Evolutionary conservation across 2,797 vertebrate genomes (phyloP).

Genomic region (Sebastes paucispinis): DNA sequence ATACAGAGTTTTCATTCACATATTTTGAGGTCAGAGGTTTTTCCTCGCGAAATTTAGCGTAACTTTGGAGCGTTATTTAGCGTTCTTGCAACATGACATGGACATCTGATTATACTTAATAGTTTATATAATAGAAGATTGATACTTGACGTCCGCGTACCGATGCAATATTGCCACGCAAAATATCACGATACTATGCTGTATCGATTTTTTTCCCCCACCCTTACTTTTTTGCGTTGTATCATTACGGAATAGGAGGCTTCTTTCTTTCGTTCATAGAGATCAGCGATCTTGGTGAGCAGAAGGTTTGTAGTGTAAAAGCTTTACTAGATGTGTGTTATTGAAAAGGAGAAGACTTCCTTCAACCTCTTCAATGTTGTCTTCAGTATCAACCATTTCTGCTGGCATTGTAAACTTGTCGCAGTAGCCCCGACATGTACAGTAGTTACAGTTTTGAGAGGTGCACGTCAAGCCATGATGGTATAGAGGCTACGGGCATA

Average conservation of each 20-base stretch:
- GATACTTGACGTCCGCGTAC: background rate
- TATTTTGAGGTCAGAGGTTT: background rate
- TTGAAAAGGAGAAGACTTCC: background rate
- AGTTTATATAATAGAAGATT: background rate
- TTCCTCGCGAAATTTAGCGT: fast-evolving
- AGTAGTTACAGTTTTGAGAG: background rate
- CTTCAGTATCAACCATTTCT: background rate
- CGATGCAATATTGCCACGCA: fast-evolving
- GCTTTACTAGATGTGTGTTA: background rate
- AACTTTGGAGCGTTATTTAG: background rate
- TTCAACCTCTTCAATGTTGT: background rate
- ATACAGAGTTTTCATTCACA: background rate
- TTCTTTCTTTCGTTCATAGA: background rate
- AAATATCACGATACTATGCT: background rate
- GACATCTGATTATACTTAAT: background rate
- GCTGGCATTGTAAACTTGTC: background rate
- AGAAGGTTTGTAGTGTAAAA: background rate
- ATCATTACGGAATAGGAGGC: background rate
- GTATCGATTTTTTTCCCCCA: fast-evolving
- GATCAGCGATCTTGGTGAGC: background rate
- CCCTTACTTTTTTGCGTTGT: background rate
- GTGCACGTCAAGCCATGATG: too few relatives aligned
- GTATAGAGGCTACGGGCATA: background rate
- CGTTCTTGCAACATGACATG: background rate
- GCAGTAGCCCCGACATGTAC: background rate